Evolutionary conservation across 2,888 invertebrate genomes (phyloP).

Genomic region (Meghimatium bilineatum): DNA sequence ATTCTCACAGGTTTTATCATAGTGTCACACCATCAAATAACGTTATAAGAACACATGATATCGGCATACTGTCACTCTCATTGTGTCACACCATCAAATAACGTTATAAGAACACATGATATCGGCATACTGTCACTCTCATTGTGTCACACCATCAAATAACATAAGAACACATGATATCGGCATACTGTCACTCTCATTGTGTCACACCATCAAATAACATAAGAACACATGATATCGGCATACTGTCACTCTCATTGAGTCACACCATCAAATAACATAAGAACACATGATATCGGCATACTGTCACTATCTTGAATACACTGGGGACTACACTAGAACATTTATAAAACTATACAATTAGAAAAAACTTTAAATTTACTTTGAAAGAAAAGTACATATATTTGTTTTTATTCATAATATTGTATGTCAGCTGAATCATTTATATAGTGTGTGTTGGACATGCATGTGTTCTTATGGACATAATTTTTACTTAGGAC

Average conservation of each 20-base stretch:
- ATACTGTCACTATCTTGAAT: no score
- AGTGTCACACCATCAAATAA: background rate
- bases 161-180: background rate
- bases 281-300: background rate
- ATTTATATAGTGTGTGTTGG: no score
- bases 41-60: background rate
- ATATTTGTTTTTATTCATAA: no score
- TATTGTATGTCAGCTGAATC: no score
- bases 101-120: background rate
- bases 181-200: background rate
- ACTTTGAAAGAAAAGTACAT: no score
- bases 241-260: background rate
- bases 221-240: background rate
- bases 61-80: background rate
- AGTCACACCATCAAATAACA: background rate
- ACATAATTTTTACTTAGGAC: no score
- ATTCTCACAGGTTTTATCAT: background rate
- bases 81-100: background rate
- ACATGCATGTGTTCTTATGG: no score
- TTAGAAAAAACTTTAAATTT: no score
- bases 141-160: background rate
- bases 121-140: background rate
- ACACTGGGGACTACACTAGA: no score
- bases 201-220: background rate
- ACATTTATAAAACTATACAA: no score